Conservation (phyloP, 2,113 vertebrate genomes). For the human region GRCh38 chr12:17160501-17161000, state of each 20-base stretch:
- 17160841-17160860: background rate
- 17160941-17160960: background rate
- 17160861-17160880: background rate
- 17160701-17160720: background rate
- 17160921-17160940: conserved; percentile 11
- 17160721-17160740: background rate
- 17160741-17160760: background rate
- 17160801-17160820: background rate
- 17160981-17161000: too few species aligned
- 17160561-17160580: conserved; percentile 86
- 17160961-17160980: background rate
- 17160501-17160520: conserved; percentile 83
- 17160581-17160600: conserved; percentile 90
- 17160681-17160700: background rate
- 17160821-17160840: background rate
- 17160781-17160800: background rate
- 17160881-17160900: background rate
- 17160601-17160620: conserved; percentile 86
- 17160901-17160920: background rate
- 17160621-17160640: conserved; percentile 75
- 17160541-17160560: conserved; percentile 89
- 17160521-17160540: conserved; percentile 90
- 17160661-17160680: background rate
- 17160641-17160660: conserved; percentile 6
- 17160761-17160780: background rate